phyloP scores from a whole-genome alignment of 2,888 invertebrate genomes.

The Nemoura dubitans region DNA sequence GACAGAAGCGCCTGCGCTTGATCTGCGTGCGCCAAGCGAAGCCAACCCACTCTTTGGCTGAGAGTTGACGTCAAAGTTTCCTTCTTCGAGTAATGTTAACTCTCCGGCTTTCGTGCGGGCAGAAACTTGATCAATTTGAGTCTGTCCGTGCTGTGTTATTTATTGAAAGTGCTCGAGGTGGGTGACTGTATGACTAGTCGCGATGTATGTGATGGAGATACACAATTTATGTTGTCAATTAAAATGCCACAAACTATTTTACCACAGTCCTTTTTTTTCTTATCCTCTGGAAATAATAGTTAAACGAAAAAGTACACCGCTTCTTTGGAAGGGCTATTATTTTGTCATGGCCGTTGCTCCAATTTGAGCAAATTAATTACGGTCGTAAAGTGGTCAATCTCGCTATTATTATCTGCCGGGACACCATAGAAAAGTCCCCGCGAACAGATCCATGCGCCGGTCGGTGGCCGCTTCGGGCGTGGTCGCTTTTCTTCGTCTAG shows the following conservation, averaged over 20 bases:
- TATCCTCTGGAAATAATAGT: neutral
- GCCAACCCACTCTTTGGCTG: neutral
- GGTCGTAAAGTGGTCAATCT: conserved; percentile 7
- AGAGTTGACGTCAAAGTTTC: neutral
- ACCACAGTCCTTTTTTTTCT: neutral
- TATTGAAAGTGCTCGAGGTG: neutral
- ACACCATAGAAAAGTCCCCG: neutral
- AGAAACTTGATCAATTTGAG: neutral
- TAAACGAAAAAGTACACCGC: neutral
- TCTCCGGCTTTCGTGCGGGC: neutral
- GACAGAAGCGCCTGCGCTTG: neutral
- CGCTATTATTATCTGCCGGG: neutral
- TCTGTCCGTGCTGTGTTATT: neutral
- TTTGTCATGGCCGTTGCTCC: neutral
- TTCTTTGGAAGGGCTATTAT: neutral
- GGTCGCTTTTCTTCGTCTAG: neutral
- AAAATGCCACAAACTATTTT: neutral
- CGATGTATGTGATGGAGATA: neutral
- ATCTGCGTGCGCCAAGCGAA: neutral
- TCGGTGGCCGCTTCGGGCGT: neutral
- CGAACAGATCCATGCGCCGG: neutral
- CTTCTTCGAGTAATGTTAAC: neutral
- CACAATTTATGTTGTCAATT: neutral
- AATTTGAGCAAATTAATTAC: neutral
- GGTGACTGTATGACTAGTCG: neutral